A percentile compares a stretch with the other conserved stretches of the same genome.
Evolutionary conservation across 2,888 invertebrate species (phyloP).

Genomic region (Drosophila lutescens): DNA sequence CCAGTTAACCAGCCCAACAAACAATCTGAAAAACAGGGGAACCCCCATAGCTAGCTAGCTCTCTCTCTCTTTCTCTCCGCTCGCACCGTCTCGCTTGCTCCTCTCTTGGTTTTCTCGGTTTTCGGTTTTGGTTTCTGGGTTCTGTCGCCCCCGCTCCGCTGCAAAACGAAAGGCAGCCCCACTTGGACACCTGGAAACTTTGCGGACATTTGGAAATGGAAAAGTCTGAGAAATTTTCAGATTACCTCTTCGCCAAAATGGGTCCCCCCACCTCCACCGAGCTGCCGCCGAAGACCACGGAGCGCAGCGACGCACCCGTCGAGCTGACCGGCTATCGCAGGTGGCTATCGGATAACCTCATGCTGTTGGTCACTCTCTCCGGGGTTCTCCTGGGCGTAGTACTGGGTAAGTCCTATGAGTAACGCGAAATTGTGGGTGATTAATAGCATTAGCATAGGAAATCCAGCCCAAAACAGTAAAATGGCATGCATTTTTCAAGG

Average conservation of each 20-base stretch:
- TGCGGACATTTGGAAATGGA: slow-evolving; percentile 86
- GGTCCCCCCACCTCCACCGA: slow-evolving; percentile 87
- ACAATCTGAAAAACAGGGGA: slow-evolving; percentile 1
- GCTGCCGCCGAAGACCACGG: slow-evolving; percentile 86
- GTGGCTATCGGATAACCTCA: slow-evolving; percentile 90
- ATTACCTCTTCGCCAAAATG: slow-evolving; percentile 93
- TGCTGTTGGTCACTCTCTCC: slow-evolving; percentile 91
- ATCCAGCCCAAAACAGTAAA: too few species aligned
- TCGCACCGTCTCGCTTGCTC: slow-evolving; percentile 19
- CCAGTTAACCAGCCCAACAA: neutral
- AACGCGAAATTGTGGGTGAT: neutral
- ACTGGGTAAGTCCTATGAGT: slow-evolving; percentile 87
- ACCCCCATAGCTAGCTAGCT: slow-evolving; percentile 6
- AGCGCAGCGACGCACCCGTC: slow-evolving; percentile 87
- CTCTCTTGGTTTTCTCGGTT: neutral
- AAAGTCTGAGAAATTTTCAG: slow-evolving; percentile 89
- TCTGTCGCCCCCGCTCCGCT: slow-evolving; percentile 24
- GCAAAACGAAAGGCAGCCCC: slow-evolving; percentile 28
- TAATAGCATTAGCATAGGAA: neutral
- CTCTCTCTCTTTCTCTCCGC: slow-evolving; percentile 16
- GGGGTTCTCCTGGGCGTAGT: slow-evolving; percentile 91
- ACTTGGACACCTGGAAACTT: slow-evolving; percentile 63
- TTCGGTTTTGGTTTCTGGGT: neutral
- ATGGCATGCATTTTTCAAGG: too few species aligned
- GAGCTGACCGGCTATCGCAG: slow-evolving; percentile 88